Conservation (phyloP, 2,888 invertebrate species). For the Allolobophora icterica region DNA sequence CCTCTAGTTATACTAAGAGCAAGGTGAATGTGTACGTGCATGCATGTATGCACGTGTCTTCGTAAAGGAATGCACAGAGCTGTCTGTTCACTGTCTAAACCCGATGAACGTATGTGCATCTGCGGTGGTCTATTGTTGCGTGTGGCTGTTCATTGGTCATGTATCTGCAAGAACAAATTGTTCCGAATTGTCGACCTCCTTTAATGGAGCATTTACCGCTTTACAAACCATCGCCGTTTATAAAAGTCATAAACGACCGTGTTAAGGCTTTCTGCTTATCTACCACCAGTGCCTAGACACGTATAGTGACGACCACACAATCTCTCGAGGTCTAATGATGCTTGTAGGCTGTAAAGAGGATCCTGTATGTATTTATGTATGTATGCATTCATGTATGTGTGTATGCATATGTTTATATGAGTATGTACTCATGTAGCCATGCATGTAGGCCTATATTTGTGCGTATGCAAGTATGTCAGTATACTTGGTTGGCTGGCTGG, state of each 20-base stretch:
- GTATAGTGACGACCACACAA: neutral
- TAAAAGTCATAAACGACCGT: neutral
- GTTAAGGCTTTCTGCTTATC: neutral
- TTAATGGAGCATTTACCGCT: neutral
- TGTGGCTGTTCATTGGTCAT: neutral
- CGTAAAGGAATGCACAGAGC: neutral
- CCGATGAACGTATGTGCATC: neutral
- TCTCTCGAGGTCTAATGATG: neutral
- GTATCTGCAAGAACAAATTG: neutral
- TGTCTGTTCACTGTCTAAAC: neutral
- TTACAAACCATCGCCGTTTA: neutral
- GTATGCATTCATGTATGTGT: too few species aligned
- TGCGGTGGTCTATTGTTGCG: neutral
- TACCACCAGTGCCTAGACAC: neutral
- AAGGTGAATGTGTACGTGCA: neutral
- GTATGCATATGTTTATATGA: too few species aligned
- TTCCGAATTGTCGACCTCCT: too few species aligned
- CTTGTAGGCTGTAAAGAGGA: neutral
- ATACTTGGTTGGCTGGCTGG: too few species aligned
- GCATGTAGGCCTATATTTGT: too few species aligned
- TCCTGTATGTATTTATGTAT: neutral
- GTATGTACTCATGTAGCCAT: too few species aligned
- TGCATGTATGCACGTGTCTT: neutral
- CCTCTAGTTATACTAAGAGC: neutral
- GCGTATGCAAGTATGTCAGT: too few species aligned